Percentiles rank a stretch among this genome's conserved stretches.
These are phyloP conservation scores for Drosophila cyrtoloma DNA, from an alignment of 2,888 invertebrate species.

Conservation along the genomic window DNA sequence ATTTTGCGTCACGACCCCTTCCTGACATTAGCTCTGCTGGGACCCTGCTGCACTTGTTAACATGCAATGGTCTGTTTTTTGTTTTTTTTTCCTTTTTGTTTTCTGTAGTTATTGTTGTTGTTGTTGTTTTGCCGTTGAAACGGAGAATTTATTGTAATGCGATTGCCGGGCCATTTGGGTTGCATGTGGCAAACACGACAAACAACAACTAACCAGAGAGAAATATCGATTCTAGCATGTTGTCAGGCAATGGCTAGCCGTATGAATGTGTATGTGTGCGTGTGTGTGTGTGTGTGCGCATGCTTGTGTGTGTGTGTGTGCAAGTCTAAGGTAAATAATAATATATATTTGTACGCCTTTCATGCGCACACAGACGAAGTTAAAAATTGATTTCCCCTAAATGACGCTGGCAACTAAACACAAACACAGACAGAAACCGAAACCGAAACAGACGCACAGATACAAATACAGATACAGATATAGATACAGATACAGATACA, in stretches of 20 bases:
- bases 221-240: constrained; percentile 68
- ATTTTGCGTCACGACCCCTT: constrained; percentile 44
- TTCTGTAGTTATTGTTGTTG: neutral
- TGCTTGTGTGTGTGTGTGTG: constrained; percentile 15
- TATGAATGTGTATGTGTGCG: neutral
- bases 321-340: constrained; percentile 45
- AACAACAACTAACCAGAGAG: constrained; percentile 17
- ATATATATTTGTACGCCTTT: constrained; percentile 59
- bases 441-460: neutral
- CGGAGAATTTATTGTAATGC: constrained; percentile 76
- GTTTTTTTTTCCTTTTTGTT: too few species aligned
- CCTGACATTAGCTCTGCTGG: constrained; percentile 33
- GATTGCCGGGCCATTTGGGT: constrained; percentile 61
- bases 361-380: constrained; percentile 39
- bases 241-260: constrained; percentile 63
- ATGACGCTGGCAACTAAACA: constrained; percentile 35
- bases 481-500: constrained; percentile 3
- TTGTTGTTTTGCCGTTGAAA: constrained; percentile 19
- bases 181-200: constrained; percentile 51
- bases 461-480: neutral
- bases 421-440: constrained; percentile 15
- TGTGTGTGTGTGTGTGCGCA: constrained; percentile 6
- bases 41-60: constrained; percentile 48
- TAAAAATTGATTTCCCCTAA: constrained; percentile 73
- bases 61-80: constrained; percentile 42